Evolutionary conservation across 2,888 invertebrate species (phyloP).

Genomic region (Amiota communis): DNA sequence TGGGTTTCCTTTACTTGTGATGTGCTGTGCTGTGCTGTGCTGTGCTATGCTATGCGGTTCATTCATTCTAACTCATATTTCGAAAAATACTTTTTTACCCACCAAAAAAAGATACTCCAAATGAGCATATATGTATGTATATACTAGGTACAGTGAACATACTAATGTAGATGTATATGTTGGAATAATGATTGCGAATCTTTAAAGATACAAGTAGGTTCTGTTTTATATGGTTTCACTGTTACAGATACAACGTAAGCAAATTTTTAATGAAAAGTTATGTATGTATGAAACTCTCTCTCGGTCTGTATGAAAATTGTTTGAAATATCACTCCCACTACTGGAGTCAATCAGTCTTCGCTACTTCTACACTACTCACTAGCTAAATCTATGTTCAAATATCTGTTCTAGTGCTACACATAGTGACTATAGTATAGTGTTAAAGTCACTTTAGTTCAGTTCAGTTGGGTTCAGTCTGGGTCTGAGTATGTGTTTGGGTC

Average conservation of each 20-base stretch:
- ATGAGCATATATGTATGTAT: background rate
- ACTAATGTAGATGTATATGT: background rate
- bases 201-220: too few relatives aligned
- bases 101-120: background rate
- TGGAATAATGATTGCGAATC: background rate
- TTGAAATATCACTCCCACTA: background rate
- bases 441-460: background rate
- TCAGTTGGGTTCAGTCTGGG: background rate
- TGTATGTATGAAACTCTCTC: conserved; percentile 10
- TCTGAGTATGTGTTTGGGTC: background rate
- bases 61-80: conserved; percentile 5
- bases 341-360: too few relatives aligned
- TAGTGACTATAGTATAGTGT: too few relatives aligned
- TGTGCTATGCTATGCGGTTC: background rate
- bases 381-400: too few relatives aligned
- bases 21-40: background rate
- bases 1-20: background rate
- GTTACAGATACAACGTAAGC: conserved; percentile 16
- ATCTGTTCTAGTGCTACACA: too few relatives aligned
- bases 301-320: background rate
- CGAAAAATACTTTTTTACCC: conserved; percentile 11
- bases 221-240: background rate
- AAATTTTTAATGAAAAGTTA: conserved; percentile 28
- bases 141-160: background rate
- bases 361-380: too few relatives aligned